Conservation (phyloP, 2,797 vertebrate genomes). For the Scarus forsteni region DNA sequence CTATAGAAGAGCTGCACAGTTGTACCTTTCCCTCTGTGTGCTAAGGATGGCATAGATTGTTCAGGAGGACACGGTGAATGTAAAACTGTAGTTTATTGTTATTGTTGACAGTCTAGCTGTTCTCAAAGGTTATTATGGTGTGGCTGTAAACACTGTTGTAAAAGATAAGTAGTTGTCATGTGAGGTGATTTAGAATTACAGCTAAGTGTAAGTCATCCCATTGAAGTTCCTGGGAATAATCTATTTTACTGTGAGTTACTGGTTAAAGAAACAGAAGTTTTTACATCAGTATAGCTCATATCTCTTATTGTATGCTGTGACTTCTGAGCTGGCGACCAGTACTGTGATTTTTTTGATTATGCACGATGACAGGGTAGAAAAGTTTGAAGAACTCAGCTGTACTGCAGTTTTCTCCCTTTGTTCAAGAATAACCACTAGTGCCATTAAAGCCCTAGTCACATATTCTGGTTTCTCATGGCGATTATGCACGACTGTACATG, state of each 20-base stretch:
- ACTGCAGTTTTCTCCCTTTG: too few species aligned
- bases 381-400: too few species aligned
- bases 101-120: not conserved
- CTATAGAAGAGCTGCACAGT: not conserved
- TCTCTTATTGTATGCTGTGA: too few species aligned
- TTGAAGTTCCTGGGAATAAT: not conserved
- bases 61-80: not conserved
- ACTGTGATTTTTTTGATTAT: too few species aligned
- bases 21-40: not conserved
- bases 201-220: slow-evolving; percentile 5
- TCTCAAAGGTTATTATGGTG: not conserved
- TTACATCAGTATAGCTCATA: too few species aligned
- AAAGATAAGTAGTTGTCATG: not conserved
- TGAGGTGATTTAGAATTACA: not conserved
- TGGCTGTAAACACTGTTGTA: slow-evolving; percentile 4
- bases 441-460: too few species aligned
- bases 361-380: too few species aligned
- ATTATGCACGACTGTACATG: too few species aligned
- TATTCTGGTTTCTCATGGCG: too few species aligned
- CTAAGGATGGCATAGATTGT: not conserved
- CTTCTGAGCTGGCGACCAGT: not conserved
- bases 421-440: too few species aligned
- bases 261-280: not conserved
- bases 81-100: not conserved
- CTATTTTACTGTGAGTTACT: slow-evolving; percentile 2